phyloP scores from a whole-genome alignment of 1,140 invertebrate genomes.

The Drosophila burlai region DNA sequence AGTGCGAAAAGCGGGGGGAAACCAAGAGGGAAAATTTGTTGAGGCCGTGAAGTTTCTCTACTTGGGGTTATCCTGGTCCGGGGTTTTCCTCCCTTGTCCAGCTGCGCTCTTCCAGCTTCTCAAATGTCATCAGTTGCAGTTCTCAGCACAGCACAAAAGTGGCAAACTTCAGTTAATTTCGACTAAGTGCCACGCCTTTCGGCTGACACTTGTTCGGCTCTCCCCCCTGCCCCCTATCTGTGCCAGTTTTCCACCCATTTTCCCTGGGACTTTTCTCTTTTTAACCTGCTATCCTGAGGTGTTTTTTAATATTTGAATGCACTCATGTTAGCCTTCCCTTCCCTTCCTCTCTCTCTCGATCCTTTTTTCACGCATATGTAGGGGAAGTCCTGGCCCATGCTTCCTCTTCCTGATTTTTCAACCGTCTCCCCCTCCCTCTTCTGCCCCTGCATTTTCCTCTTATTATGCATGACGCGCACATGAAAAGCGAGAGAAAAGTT shows the following conservation, averaged over 20 bases:
- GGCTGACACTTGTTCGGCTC: slow-evolving; percentile 1
- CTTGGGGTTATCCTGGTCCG: slow-evolving; percentile 2
- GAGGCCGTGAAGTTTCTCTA: slow-evolving; percentile 19
- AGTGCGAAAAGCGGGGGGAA: neutral
- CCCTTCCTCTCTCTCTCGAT: slow-evolving; percentile 1
- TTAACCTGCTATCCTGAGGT: slow-evolving; percentile 46
- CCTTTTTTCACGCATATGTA: slow-evolving; percentile 33
- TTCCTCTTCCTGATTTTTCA: slow-evolving; percentile 32
- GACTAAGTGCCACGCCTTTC: slow-evolving; percentile 38
- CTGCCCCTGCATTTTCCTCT: slow-evolving; percentile 38
- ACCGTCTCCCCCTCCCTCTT: neutral
- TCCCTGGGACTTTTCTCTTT: neutral
- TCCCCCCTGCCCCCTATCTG: neutral
- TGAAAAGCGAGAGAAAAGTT: slow-evolving; percentile 57
- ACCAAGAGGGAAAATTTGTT: neutral
- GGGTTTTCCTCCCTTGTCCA: slow-evolving; percentile 7
- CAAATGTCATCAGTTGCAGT: slow-evolving; percentile 68
- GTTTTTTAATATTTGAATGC: slow-evolving; percentile 75
- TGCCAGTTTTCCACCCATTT: slow-evolving; percentile 4
- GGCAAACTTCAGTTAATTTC: slow-evolving; percentile 59
- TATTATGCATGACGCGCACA: slow-evolving; percentile 62
- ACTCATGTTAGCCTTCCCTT: slow-evolving; percentile 35
- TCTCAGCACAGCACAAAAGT: slow-evolving; percentile 25
- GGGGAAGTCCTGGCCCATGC: neutral
- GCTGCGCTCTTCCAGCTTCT: slow-evolving; percentile 30